Percentiles rank a stretch among this genome's conserved stretches.
phyloP scores from a whole-genome alignment of 2,888 invertebrate species.

The Agrochola circellaris region DNA sequence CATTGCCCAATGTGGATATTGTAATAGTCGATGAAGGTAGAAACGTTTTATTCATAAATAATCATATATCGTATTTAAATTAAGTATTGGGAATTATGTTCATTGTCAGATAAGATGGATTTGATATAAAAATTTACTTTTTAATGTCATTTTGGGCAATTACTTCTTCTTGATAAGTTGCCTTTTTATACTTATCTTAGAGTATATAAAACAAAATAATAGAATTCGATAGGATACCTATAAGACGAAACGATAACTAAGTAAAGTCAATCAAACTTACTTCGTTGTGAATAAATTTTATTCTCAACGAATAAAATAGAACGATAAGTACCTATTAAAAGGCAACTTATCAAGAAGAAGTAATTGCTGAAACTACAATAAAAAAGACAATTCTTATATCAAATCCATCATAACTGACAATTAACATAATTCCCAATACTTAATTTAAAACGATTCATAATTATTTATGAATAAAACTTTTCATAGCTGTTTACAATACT shows the following conservation, averaged over 20 bases:
- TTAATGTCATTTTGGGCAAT: constrained; percentile 17
- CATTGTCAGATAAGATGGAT: constrained; percentile 33
- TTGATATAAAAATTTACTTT: constrained; percentile 16
- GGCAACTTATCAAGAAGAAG: too few species aligned
- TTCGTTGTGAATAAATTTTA: neutral
- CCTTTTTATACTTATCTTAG: neutral
- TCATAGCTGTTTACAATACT: too few species aligned
- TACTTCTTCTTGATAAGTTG: neutral
- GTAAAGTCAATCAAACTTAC: neutral
- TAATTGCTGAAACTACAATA: too few species aligned
- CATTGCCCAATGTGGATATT: constrained; percentile 64
- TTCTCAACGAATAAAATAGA: too few species aligned
- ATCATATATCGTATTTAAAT: constrained; percentile 55
- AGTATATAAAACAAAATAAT: neutral
- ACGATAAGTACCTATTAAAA: too few species aligned
- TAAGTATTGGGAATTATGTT: constrained; percentile 42
- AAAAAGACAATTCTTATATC: too few species aligned
- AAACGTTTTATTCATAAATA: constrained; percentile 64
- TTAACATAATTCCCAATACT: too few species aligned
- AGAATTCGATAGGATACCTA: neutral
- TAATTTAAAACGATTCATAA: too few species aligned
- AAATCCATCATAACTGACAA: too few species aligned
- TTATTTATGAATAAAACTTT: too few species aligned
- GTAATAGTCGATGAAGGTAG: constrained; percentile 61
- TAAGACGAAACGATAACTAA: neutral